Percentiles rank a stretch among this genome's conserved stretches.
Conservation (phyloP, 2,797 vertebrate species). For the Monodelphis domestica region DNA sequence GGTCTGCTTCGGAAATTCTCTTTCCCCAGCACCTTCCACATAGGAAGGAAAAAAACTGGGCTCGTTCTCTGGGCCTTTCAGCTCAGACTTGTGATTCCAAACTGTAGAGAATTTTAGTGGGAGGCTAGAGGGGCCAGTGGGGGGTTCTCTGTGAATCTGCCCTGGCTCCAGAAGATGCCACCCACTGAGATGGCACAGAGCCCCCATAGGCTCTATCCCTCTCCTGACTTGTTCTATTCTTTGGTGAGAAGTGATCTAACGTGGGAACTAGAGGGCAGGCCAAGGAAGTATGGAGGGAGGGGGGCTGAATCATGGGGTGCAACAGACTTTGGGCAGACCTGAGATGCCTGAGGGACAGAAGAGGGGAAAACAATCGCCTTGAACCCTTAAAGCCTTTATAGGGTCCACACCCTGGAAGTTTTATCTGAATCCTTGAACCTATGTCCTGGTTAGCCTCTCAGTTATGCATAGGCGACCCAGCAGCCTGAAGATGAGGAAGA, state of each 20-base stretch:
- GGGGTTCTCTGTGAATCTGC: background rate
- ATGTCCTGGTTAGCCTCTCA: background rate
- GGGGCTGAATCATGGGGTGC: no score
- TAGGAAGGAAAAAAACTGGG: background rate
- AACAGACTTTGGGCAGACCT: background rate
- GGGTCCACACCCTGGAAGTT: background rate
- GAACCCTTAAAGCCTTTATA: background rate
- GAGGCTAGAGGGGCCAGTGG: background rate
- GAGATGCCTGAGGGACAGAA: background rate
- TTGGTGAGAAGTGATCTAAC: background rate
- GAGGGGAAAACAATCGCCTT: background rate
- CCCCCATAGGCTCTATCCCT: background rate
- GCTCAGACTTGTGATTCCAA: background rate
- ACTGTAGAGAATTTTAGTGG: background rate
- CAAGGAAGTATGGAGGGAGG: background rate
- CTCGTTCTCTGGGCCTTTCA: background rate
- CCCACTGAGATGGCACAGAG: background rate
- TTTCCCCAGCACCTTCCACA: background rate
- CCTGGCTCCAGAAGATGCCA: background rate
- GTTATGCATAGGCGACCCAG: background rate
- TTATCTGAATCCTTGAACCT: background rate
- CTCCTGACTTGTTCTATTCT: background rate
- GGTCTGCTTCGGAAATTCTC: constrained; percentile 11
- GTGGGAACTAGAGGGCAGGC: background rate
- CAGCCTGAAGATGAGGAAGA: background rate